A percentile compares a stretch with the other conserved stretches of the same genome.
These are phyloP conservation scores for Odobenus rosmarus DNA, from an alignment of 2,113 vertebrate genomes.

Conservation along the genomic window DNA sequence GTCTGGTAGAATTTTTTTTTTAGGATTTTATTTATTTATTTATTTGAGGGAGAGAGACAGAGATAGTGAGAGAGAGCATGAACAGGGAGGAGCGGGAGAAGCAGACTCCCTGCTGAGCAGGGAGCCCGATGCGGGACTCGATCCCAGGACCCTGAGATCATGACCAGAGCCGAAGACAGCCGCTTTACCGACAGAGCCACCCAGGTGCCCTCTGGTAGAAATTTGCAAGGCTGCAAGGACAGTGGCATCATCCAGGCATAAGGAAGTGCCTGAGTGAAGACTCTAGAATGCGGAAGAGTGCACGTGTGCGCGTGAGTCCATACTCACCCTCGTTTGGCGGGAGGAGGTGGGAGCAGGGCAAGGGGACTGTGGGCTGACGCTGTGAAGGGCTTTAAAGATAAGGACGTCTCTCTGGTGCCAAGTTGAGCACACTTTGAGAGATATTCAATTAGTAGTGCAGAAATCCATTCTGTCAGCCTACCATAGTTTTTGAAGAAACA, in stretches of 20 bases:
- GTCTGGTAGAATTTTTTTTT: neutral
- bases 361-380: neutral
- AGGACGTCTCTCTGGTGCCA: neutral
- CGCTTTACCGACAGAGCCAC: no score
- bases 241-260: neutral
- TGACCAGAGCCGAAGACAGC: no score
- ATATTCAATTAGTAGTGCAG: neutral
- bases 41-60: no score
- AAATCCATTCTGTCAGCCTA: neutral
- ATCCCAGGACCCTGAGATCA: no score
- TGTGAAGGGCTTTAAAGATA: neutral
- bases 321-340: neutral
- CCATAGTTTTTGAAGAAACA: neutral
- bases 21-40: no score
- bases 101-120: no score
- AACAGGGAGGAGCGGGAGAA: no score
- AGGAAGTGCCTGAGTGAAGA: neutral
- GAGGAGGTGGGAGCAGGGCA: neutral
- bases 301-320: rapidly evolving
- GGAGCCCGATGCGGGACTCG: no score
- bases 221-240: neutral
- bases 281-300: neutral
- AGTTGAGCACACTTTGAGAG: neutral
- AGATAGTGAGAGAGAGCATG: no score
- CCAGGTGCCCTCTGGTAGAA: neutral